Conservation (phyloP, 2,113 vertebrate species). For the Sinocyclocheilus rhinocerous region DNA sequence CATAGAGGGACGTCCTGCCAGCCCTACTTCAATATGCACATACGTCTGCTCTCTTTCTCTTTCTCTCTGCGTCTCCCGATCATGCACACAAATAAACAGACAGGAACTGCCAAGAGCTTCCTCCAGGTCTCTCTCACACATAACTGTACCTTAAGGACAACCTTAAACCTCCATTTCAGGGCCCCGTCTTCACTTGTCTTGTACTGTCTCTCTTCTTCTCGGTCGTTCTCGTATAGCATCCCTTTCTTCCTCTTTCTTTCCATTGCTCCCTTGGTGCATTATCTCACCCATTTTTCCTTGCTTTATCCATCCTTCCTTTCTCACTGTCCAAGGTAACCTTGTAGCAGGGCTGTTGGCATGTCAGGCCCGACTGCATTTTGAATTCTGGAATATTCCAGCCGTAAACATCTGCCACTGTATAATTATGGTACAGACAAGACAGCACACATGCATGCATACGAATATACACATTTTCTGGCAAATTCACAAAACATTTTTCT, state of each 20-base stretch:
- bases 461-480: not conserved
- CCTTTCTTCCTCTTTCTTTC: constrained; percentile 38
- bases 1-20: constrained; percentile 52
- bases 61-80: constrained; percentile 49
- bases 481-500: not conserved
- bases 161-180: constrained; percentile 17
- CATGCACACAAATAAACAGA: constrained; percentile 34
- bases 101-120: constrained; percentile 31
- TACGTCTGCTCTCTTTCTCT: constrained; percentile 10
- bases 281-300: not conserved
- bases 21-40: constrained; percentile 33
- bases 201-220: constrained; percentile 6
- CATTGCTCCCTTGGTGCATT: constrained; percentile 48
- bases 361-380: constrained; percentile 41
- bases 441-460: constrained; percentile 22
- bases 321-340: constrained; percentile 59
- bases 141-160: constrained; percentile 38
- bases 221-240: not conserved
- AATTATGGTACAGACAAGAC: constrained; percentile 11
- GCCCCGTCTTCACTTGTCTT: not conserved
- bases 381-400: constrained; percentile 46
- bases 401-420: constrained; percentile 55
- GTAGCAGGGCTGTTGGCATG: constrained; percentile 39
- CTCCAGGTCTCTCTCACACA: constrained; percentile 14
- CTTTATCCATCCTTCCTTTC: constrained; percentile 57